A percentile compares a stretch with the other conserved stretches of the same genome.
phyloP scores from a whole-genome alignment of 92 coral and sea anemone species.

The Phenganax subtilis region DNA sequence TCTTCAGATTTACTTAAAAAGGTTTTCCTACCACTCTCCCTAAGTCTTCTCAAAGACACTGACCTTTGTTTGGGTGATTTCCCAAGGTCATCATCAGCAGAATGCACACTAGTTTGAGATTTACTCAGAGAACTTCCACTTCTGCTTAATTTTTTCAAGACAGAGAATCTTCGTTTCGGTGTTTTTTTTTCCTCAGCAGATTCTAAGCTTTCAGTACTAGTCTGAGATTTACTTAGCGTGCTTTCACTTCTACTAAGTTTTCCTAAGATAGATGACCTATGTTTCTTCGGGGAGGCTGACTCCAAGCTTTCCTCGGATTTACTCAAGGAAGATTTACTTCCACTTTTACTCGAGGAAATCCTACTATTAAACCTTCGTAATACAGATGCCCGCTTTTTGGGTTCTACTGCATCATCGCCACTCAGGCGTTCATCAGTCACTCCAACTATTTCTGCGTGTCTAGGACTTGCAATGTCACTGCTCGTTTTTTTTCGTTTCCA shows the following conservation, averaged over 20 bases:
- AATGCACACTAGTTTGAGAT: slow-evolving; percentile 7
- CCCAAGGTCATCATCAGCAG: slow-evolving; percentile 10
- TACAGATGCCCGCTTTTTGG: slow-evolving; percentile 14
- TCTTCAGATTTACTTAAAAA: slow-evolving; percentile 36
- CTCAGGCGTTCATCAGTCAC: slow-evolving; percentile 8
- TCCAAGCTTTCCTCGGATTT: slow-evolving; percentile 4
- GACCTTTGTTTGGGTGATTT: slow-evolving; percentile 11
- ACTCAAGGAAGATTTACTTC: slow-evolving; percentile 6
- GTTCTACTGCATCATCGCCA: slow-evolving; percentile 22
- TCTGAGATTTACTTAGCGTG: slow-evolving; percentile 23
- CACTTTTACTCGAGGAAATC: slow-evolving; percentile 11
- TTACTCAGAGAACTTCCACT: slow-evolving; percentile 25
- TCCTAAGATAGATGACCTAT: slow-evolving; percentile 11
- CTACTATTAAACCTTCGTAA: slow-evolving; percentile 16
- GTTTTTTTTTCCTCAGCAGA: background rate
- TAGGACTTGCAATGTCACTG: slow-evolving; percentile 20
- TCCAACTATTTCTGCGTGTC: background rate
- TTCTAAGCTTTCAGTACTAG: background rate
- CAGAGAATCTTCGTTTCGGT: background rate
- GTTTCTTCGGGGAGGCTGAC: background rate
- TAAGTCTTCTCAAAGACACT: background rate
- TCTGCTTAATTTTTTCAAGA: slow-evolving; percentile 17
- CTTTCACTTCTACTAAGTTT: slow-evolving; percentile 26
- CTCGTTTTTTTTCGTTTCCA: slow-evolving; percentile 28
- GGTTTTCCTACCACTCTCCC: slow-evolving; percentile 4